Conservation (phyloP, 2,113 vertebrate species). For the Etheostoma spectabile region DNA sequence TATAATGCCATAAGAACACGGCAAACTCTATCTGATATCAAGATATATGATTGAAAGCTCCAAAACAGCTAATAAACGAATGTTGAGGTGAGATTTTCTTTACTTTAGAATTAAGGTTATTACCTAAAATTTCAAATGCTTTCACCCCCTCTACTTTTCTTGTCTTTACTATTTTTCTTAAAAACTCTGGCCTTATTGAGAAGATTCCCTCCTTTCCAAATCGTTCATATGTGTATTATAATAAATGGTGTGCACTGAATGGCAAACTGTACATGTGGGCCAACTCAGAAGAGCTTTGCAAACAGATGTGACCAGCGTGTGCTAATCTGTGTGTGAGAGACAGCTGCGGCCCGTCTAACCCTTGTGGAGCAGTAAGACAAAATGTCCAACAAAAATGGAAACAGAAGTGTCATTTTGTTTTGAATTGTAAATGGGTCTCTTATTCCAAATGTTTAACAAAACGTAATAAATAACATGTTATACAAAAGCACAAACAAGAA, state of each 20-base stretch:
- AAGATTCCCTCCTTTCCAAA: neutral
- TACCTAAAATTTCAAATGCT: neutral
- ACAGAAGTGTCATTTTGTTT: neutral
- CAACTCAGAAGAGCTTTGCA: conserved; percentile 25
- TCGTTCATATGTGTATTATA: neutral
- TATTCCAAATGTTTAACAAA: neutral
- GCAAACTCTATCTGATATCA: neutral
- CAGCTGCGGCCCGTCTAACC: conserved; percentile 31
- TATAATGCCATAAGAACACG: neutral
- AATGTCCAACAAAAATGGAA: neutral
- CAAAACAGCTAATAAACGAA: neutral
- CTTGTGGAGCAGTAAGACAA: neutral
- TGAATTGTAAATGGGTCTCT: neutral
- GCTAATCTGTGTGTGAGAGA: conserved; percentile 14
- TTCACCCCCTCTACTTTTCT: neutral
- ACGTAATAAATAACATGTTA: neutral
- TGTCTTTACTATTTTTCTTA: neutral
- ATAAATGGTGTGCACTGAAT: neutral
- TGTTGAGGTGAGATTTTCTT: neutral
- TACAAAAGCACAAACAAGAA: neutral
- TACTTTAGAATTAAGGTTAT: neutral
- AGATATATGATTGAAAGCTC: neutral
- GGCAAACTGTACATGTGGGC: conserved; percentile 21
- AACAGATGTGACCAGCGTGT: conserved; percentile 40
- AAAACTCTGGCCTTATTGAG: neutral